Evolutionary conservation across 2,888 invertebrate genomes (phyloP), one percentile per base, ranked within the genome.

Genomic region (Himalopsyche tibetana): DNA sequence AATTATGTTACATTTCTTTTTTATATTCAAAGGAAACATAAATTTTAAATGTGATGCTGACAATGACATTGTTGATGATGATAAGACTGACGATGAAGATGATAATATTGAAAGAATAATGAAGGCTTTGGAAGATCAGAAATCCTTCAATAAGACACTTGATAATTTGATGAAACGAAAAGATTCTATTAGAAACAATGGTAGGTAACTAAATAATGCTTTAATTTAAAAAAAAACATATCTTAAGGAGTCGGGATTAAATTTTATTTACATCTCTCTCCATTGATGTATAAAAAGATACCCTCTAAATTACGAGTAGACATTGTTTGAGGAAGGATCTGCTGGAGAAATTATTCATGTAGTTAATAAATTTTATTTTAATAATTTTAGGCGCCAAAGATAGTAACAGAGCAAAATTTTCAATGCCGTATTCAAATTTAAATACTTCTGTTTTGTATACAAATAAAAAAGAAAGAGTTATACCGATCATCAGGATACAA

Each of bases 41-140:
- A 36, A 74, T 74, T 74, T 74, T 74, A 36, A 74, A 36, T 38
- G 36, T 38, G 74, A 74, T 38, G 38, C 15, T 74, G 28, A 36
- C 12, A 11, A 74, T 74, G 38, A 74, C 28, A 74, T 12, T 82
- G 55, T 82, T 79, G 79, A 86, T 19, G 88, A 87, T n/a, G 80
- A 42, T 15, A 81, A 56, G 80, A 63, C 82, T 55, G 85, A 84
- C 38, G 85, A 82, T 19, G 74, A 85, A 38, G 28, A 40, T 8
- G 85, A 87, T 19, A 82, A 88, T 55, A 69, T 86, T 28, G 84
- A 86, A 6, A 80, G 38, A 11, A 88, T 88, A 63, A 82, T 87
- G 84, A 86, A 86, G 63, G 56, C 80, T 11, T 38, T 87, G 28
- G 74, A 87, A 28, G 82, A 85, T 55, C 88, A 88, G 55, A 85